Conservation (phyloP, 2,797 vertebrate genomes). For the Holocentrus rufus region DNA sequence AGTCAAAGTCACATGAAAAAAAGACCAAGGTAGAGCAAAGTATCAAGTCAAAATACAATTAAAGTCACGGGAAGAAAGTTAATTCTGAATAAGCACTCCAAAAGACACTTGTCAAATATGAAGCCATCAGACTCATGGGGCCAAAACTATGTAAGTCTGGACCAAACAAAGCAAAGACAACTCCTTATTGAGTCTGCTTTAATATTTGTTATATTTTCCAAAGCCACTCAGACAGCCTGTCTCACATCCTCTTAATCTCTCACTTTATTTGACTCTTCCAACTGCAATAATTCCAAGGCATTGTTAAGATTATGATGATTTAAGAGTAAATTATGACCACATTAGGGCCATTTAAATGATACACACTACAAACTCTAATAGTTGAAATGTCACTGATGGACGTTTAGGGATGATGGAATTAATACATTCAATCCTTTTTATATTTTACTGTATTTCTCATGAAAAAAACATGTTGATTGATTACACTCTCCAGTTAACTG, state of each 20-base stretch:
- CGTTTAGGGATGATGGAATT: background rate
- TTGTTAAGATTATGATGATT: conserved; percentile 3
- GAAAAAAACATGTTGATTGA: background rate
- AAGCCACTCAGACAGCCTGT: background rate
- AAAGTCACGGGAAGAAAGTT: background rate
- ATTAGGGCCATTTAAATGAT: background rate
- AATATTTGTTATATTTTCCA: background rate
- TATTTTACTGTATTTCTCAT: background rate
- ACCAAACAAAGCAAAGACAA: background rate
- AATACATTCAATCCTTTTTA: background rate
- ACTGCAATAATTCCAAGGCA: conserved; percentile 28
- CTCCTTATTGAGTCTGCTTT: background rate
- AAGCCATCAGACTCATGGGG: background rate
- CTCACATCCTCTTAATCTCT: conserved; percentile 5
- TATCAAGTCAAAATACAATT: no score
- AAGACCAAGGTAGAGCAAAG: no score
- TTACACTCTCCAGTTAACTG: background rate
- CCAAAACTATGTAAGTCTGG: background rate
- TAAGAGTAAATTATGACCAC: conserved; percentile 2
- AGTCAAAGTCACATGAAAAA: no score
- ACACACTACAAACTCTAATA: background rate
- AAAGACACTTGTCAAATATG: background rate
- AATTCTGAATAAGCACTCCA: background rate
- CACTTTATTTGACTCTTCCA: background rate
- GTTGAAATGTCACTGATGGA: no score